A percentile compares a stretch with the other conserved stretches of the same genome.
Evolutionary conservation across 2,797 vertebrate genomes (phyloP).

Genomic region (Linurgus olivaceus): DNA sequence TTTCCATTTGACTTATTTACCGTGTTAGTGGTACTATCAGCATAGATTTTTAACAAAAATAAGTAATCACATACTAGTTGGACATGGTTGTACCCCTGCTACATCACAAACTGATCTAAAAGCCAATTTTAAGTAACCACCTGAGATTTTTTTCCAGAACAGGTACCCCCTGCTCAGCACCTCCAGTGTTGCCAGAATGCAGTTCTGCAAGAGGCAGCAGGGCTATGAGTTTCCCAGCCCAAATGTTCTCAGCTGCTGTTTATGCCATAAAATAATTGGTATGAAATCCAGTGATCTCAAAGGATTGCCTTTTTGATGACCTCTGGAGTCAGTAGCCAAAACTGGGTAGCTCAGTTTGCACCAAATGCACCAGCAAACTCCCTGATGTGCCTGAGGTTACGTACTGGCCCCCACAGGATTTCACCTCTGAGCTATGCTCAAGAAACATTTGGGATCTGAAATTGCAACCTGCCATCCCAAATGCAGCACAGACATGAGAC

Average conservation of each 20-base stretch:
- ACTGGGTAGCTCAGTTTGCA: not conserved
- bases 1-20: not conserved
- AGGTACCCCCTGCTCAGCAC: not conserved
- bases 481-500: not conserved
- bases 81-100: not conserved
- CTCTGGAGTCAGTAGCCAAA: not conserved
- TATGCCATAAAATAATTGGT: not conserved
- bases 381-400: not conserved
- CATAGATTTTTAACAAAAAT: not conserved
- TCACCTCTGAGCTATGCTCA: not conserved
- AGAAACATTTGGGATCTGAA: not conserved
- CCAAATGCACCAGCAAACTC: not conserved
- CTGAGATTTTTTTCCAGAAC: not conserved
- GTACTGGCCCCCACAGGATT: not conserved
- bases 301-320: not conserved
- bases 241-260: not conserved
- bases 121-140: not conserved
- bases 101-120: not conserved
- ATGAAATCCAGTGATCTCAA: not conserved
- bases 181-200: not conserved
- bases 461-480: not conserved
- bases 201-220: not conserved
- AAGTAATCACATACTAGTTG: not conserved
- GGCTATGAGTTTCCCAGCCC: not conserved
- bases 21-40: not conserved